Conservation (phyloP, 2,888 invertebrate species). For the Coenonympha glycerion region DNA sequence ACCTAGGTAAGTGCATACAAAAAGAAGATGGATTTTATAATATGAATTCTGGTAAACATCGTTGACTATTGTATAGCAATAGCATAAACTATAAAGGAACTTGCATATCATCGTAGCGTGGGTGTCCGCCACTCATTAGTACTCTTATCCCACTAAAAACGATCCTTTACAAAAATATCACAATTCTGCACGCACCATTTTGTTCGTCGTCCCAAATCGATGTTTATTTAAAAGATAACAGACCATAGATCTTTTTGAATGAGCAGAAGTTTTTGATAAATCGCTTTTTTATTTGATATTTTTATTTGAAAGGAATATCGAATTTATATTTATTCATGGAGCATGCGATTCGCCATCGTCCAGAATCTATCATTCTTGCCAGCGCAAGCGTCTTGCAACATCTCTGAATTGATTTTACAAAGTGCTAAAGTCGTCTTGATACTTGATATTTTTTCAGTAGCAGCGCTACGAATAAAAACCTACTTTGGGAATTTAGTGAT, state of each 20-base stretch:
- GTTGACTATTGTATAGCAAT: slow-evolving; percentile 22
- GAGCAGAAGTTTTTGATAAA: slow-evolving; percentile 67
- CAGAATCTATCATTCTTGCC: too few species aligned
- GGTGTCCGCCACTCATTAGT: slow-evolving; percentile 73
- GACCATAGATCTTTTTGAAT: slow-evolving; percentile 49
- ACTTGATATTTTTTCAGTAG: slow-evolving; percentile 23
- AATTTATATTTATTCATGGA: slow-evolving; percentile 73
- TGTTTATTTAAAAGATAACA: slow-evolving; percentile 74
- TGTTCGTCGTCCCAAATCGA: slow-evolving; percentile 65
- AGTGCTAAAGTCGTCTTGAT: slow-evolving; percentile 30
- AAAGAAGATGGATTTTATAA: not conserved
- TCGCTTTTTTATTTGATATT: slow-evolving; percentile 69
- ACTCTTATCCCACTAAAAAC: slow-evolving; percentile 58
- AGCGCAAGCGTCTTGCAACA: slow-evolving; percentile 54
- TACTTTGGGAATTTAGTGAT: too few species aligned
- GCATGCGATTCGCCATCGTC: slow-evolving; percentile 71
- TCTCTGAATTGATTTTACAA: slow-evolving; percentile 20
- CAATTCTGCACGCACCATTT: slow-evolving; percentile 61
- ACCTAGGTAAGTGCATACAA: too few species aligned
- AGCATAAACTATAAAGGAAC: slow-evolving; percentile 36
- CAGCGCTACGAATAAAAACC: too few species aligned
- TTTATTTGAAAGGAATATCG: slow-evolving; percentile 68
- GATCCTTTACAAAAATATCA: slow-evolving; percentile 39
- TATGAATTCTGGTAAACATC: slow-evolving; percentile 36
- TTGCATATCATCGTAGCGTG: slow-evolving; percentile 58